A percentile compares a stretch with the other conserved stretches of the same genome.
phyloP scores from a whole-genome alignment of 1,140 invertebrate species.

The Dolichoris vasculosae region DNA sequence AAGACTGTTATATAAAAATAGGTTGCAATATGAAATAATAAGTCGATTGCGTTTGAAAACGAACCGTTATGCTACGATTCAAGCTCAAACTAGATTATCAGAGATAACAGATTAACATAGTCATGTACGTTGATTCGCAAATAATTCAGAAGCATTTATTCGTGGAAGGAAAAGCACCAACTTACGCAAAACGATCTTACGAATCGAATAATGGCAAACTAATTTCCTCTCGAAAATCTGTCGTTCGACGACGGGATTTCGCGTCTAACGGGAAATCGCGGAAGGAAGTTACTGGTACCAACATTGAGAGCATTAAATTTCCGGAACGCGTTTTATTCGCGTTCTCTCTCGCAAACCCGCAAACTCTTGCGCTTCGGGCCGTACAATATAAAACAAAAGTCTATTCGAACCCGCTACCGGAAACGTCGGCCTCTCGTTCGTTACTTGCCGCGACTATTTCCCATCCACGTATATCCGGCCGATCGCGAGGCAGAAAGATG shows the following conservation, averaged over 20 bases:
- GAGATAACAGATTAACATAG: not conserved
- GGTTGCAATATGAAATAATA: too few species aligned
- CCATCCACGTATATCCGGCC: not conserved
- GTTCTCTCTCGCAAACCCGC: not conserved
- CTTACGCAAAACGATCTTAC: not conserved
- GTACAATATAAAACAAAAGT: not conserved
- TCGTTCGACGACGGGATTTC: not conserved
- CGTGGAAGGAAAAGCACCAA: not conserved
- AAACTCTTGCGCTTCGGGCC: not conserved
- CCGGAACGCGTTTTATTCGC: not conserved
- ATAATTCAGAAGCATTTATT: not conserved
- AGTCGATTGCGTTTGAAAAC: too few species aligned
- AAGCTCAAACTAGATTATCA: not conserved
- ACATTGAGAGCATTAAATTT: slow-evolving; percentile 2
- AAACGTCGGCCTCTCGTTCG: slow-evolving; percentile 3
- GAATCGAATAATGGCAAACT: not conserved
- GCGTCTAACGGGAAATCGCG: not conserved
- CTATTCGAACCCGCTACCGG: not conserved
- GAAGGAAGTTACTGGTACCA: not conserved
- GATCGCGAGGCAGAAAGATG: not conserved
- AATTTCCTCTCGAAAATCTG: slow-evolving; percentile 24
- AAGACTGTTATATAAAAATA: too few species aligned
- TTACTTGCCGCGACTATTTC: not conserved
- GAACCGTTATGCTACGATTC: not conserved
- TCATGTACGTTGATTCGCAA: not conserved